Evolutionary conservation across 2,888 invertebrate species (phyloP).

Genomic region (Cephus nigrinus): DNA sequence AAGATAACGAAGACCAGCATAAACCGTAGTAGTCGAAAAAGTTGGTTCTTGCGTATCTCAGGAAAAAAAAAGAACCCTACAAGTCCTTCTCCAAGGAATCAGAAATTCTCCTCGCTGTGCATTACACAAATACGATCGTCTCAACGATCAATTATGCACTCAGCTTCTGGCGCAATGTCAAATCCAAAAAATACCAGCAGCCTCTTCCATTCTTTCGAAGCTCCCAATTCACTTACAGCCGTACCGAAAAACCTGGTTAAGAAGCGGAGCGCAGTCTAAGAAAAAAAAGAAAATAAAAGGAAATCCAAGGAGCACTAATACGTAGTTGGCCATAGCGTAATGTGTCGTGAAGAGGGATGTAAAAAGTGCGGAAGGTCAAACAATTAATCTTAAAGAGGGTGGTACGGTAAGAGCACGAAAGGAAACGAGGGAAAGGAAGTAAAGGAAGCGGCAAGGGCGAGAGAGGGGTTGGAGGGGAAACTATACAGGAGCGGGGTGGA

Average conservation of each 20-base stretch:
- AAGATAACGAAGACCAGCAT: not conserved
- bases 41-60: not conserved
- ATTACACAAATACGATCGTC: not conserved
- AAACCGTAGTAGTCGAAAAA: not conserved
- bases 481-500: not conserved
- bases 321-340: not conserved
- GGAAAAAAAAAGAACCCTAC: not conserved
- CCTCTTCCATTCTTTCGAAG: not conserved
- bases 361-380: conserved; percentile 27
- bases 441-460: not conserved
- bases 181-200: not conserved
- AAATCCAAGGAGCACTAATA: not conserved
- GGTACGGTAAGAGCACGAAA: not conserved
- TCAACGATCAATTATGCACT: not conserved
- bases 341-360: not conserved
- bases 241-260: not conserved
- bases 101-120: not conserved
- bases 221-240: not conserved
- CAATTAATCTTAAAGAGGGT: conserved; percentile 31
- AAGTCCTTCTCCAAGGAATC: not conserved
- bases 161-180: not conserved
- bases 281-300: too few species aligned
- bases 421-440: not conserved
- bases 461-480: not conserved
- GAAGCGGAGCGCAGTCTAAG: not conserved